Evolutionary conservation across 2,888 invertebrate genomes (phyloP).

Genomic region (Timandra comae): DNA sequence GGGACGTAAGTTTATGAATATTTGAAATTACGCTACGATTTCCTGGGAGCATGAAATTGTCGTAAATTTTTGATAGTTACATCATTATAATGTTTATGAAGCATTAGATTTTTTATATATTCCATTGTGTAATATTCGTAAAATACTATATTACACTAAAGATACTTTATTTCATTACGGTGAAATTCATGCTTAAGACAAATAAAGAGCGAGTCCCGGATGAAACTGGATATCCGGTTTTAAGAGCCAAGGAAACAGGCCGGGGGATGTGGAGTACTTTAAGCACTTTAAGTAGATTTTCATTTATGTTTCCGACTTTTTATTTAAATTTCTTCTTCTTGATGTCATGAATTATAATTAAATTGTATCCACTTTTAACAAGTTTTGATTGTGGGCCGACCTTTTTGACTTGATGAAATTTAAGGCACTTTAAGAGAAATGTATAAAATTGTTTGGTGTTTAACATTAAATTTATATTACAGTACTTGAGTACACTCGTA

Average conservation of each 20-base stretch:
- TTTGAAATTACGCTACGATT: conserved; percentile 10
- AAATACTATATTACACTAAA: conserved; percentile 7
- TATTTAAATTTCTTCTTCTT: conserved; percentile 18
- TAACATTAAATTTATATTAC: no score
- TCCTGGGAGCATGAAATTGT: conserved; percentile 5
- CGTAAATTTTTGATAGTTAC: no score
- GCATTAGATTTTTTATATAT: no score
- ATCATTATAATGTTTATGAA: no score
- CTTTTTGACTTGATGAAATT: no score
- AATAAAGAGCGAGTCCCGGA: conserved; percentile 37
- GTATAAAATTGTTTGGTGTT: no score
- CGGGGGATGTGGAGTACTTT: conserved; percentile 36
- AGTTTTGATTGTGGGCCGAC: no score
- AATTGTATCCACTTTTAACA: not conserved
- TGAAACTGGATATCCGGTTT: conserved; percentile 54
- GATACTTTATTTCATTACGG: conserved; percentile 12
- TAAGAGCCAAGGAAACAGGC: conserved; percentile 49
- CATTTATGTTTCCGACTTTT: conserved; percentile 30
- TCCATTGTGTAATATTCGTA: no score
- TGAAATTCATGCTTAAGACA: conserved; percentile 37
- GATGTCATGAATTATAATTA: conserved; percentile 2
- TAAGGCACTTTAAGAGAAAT: no score
- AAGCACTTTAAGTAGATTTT: conserved; percentile 42
- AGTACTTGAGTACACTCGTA: no score
- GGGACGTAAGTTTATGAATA: conserved; percentile 13